phyloP scores from a whole-genome alignment of 2,113 vertebrate genomes.

The Bos javanicus region DNA sequence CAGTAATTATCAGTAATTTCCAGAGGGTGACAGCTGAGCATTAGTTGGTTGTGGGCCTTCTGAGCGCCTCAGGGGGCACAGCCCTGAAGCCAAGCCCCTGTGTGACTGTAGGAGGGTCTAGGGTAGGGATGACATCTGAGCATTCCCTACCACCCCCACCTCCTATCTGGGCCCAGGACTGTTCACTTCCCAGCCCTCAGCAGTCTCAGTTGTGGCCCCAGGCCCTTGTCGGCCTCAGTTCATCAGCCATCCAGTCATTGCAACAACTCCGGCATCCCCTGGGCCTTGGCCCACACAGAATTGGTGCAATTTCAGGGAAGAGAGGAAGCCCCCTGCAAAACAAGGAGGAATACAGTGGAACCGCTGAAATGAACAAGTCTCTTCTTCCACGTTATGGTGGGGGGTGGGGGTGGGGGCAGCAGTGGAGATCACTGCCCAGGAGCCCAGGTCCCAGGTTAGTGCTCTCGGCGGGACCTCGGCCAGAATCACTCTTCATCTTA shows the following conservation, averaged over 20 bases:
- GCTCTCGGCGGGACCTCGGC: background rate
- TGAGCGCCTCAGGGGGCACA: background rate
- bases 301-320: background rate
- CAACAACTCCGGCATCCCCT: background rate
- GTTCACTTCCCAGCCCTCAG: background rate
- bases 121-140: background rate
- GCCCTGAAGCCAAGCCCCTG: background rate
- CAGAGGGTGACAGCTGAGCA: background rate
- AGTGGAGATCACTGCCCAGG: background rate
- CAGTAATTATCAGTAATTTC: background rate
- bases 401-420: background rate
- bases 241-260: background rate
- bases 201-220: background rate
- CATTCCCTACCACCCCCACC: background rate
- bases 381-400: background rate
- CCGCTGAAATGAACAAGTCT: background rate
- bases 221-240: background rate
- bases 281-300: constrained; percentile 34
- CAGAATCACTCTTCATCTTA: background rate
- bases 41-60: background rate
- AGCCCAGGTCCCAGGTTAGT: background rate
- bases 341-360: background rate
- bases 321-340: background rate
- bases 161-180: background rate
- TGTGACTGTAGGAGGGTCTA: background rate